phyloP scores from a whole-genome alignment of 2,888 invertebrate species.

The Lumbricus terrestris region DNA sequence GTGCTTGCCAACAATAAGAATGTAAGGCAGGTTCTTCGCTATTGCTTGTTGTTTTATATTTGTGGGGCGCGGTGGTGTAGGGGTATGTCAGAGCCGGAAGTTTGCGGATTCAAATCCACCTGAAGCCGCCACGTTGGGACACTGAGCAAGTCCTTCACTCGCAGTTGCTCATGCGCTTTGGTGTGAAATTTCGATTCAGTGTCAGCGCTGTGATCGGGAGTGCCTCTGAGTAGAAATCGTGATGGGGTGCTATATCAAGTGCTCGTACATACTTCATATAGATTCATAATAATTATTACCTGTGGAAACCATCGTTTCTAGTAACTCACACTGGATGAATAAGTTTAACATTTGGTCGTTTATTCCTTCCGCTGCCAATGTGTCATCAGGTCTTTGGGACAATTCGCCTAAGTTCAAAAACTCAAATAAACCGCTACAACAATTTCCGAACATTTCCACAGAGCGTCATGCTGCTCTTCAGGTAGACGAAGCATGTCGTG shows the following conservation, averaged over 20 bases:
- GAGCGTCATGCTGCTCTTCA: slow-evolving; percentile 97
- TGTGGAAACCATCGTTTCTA: neutral
- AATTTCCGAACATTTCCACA: slow-evolving; percentile 99
- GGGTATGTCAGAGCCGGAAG: no score
- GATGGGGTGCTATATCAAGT: no score
- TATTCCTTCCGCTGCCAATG: neutral
- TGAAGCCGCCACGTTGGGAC: no score
- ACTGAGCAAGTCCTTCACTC: no score
- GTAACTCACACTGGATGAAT: neutral
- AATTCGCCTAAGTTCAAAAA: slow-evolving; percentile 87
- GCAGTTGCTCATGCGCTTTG: no score
- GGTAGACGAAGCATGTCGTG: slow-evolving; percentile 63
- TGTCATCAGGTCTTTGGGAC: slow-evolving; percentile 94
- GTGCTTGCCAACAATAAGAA: neutral
- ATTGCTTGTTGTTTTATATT: neutral
- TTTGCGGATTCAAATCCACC: no score
- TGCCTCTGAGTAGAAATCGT: no score
- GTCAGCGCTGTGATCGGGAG: no score
- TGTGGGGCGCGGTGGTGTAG: no score
- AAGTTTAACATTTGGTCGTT: neutral
- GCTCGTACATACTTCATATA: no score
- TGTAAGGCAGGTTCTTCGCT: neutral
- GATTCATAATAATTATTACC: no score
- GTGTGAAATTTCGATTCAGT: no score
- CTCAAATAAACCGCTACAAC: slow-evolving; percentile 97